Percentiles rank a stretch among this genome's conserved stretches.
Evolutionary conservation across 1,140 invertebrate species (phyloP).

Genomic region (Dendrolimus kikuchii): DNA sequence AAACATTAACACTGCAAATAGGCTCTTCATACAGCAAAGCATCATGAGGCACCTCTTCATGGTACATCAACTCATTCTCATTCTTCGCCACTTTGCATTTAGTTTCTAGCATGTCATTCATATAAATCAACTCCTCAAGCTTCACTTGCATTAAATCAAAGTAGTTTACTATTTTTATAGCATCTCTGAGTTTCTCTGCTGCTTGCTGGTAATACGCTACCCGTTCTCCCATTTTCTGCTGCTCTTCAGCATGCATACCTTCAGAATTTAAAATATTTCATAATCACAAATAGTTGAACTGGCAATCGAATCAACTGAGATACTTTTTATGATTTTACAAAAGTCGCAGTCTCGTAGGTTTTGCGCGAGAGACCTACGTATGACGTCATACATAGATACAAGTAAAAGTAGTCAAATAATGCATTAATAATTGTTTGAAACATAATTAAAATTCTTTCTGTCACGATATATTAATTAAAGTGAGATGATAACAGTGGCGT

Average conservation of each 20-base stretch:
- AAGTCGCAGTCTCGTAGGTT: too few species aligned
- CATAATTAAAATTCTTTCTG: too few species aligned
- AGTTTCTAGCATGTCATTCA: constrained; percentile 90
- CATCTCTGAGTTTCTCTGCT: constrained; percentile 85
- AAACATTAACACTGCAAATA: constrained; percentile 93
- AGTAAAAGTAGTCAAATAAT: too few species aligned
- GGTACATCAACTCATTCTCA: constrained; percentile 99
- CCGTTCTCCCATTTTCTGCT: constrained; percentile 94
- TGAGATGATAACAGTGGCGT: too few species aligned
- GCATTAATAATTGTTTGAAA: too few species aligned
- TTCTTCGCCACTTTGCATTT: constrained; percentile 95
- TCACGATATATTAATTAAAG: too few species aligned
- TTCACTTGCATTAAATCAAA: constrained; percentile 77
- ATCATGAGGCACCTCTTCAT: constrained; percentile 93
- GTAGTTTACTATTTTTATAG: constrained; percentile 82
- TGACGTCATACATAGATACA: too few species aligned
- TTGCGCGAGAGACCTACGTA: too few species aligned
- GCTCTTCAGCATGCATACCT: constrained; percentile 91
- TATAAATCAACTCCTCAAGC: constrained; percentile 87
- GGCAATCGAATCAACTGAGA: too few species aligned
- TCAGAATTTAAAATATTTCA: constrained; percentile 66
- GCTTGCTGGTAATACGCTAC: constrained; percentile 92
- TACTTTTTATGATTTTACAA: too few species aligned
- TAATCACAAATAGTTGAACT: too few species aligned
- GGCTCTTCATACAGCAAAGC: constrained; percentile 90